Evolutionary conservation across 2,797 vertebrate genomes (phyloP).

Genomic region (Myripristis murdjan): DNA sequence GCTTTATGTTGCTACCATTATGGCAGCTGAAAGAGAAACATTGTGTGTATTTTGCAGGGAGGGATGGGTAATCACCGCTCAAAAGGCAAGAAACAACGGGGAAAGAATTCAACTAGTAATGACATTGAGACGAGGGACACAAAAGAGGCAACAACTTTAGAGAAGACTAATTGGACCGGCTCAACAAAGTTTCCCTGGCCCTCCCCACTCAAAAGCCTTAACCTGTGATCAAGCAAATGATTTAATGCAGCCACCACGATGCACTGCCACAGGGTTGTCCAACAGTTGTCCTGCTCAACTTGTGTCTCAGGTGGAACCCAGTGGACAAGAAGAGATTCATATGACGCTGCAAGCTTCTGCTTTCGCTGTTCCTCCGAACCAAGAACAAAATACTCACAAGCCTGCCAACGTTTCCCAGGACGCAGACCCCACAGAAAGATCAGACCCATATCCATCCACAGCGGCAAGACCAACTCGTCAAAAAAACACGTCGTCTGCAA

Average conservation of each 20-base stretch:
- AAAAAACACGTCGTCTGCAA: neutral
- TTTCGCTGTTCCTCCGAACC: neutral
- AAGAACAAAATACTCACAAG: conserved; percentile 1
- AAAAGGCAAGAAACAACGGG: too few species aligned
- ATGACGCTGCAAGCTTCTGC: neutral
- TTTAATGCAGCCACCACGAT: neutral
- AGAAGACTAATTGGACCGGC: too few species aligned
- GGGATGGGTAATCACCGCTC: conserved; percentile 36
- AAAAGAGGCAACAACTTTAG: too few species aligned
- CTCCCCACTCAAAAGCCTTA: neutral
- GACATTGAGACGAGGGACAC: too few species aligned
- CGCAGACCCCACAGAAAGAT: too few species aligned
- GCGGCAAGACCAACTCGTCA: too few species aligned
- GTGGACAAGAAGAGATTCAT: neutral
- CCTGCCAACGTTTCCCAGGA: conserved; percentile 8
- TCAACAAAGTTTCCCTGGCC: too few species aligned
- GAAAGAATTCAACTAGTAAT: too few species aligned
- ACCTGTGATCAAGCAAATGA: neutral
- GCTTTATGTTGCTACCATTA: neutral
- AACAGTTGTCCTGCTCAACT: neutral
- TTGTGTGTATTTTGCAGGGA: conserved; percentile 4
- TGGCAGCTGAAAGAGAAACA: neutral
- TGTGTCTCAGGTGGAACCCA: neutral
- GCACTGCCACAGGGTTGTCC: conserved; percentile 1
- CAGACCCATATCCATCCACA: too few species aligned